phyloP scores from a whole-genome alignment of 2,113 vertebrate genomes.

The Corydoras sp. region DNA sequence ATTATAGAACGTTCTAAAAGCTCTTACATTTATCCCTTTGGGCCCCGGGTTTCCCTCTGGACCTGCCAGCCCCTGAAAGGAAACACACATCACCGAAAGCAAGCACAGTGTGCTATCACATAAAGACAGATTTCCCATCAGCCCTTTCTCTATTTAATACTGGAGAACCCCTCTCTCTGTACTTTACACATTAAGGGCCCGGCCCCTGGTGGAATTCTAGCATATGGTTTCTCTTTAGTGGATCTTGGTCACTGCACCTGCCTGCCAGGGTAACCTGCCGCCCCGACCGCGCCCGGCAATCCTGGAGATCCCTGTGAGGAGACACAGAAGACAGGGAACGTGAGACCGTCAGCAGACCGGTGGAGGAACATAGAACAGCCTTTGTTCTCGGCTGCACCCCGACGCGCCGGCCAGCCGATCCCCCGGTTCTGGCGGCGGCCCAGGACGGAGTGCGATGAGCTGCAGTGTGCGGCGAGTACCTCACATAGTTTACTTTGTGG shows the following conservation, averaged over 20 bases:
- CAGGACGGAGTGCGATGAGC: constrained; percentile 1
- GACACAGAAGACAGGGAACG: constrained; percentile 48
- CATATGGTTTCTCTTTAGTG: constrained; percentile 39
- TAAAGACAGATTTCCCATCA: no score
- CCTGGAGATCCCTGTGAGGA: constrained; percentile 79
- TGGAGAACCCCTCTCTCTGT: not conserved
- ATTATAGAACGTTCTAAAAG: constrained; percentile 10
- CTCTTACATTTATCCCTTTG: constrained; percentile 92
- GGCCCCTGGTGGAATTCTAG: constrained; percentile 24
- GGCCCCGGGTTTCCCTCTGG: constrained; percentile 88
- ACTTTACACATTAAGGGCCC: not conserved
- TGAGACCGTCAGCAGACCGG: constrained; percentile 51
- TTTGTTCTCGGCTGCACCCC: constrained; percentile 10
- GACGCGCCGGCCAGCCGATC: not conserved
- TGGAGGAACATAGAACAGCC: constrained; percentile 36
- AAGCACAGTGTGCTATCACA: no score
- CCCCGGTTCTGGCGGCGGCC: constrained; percentile 18
- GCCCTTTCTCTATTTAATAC: no score
- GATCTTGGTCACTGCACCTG: constrained; percentile 95
- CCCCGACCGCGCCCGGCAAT: constrained; percentile 73
- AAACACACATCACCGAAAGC: constrained; percentile 25
- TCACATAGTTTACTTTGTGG: not conserved
- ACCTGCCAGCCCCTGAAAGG: constrained; percentile 81
- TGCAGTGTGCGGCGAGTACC: not conserved
- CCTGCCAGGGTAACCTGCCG: constrained; percentile 98